phyloP scores from a whole-genome alignment of 2,113 vertebrate genomes.

The Oncorhynchus nerka region DNA sequence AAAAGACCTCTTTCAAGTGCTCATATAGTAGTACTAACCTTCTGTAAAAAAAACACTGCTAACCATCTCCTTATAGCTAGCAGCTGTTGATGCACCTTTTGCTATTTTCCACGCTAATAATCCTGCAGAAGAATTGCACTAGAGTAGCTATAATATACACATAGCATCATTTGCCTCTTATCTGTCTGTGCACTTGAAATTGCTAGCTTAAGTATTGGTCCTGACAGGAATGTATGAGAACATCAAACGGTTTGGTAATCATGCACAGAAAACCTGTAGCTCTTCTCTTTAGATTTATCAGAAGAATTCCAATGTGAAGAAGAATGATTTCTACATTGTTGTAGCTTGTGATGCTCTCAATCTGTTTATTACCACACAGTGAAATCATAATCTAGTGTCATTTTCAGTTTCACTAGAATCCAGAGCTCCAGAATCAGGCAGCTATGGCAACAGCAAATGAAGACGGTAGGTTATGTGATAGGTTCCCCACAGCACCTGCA shows the following conservation, averaged over 20 bases:
- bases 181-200: no score
- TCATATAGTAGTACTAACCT: neutral
- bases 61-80: neutral
- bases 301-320: neutral
- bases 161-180: neutral
- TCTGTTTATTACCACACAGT: slow-evolving; percentile 7
- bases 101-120: neutral
- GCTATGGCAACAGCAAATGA: neutral
- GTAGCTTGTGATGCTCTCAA: neutral
- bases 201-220: neutral
- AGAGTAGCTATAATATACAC: neutral
- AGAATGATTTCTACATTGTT: slow-evolving; percentile 4
- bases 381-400: neutral
- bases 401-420: neutral
- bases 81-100: neutral
- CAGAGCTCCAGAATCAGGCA: slow-evolving; percentile 24
- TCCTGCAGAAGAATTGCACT: neutral
- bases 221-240: neutral
- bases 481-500: slow-evolving; percentile 25
- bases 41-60: neutral
- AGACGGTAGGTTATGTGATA: slow-evolving; percentile 11
- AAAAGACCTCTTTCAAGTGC: neutral
- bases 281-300: neutral
- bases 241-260: neutral
- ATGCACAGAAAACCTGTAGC: neutral